phyloP scores from a whole-genome alignment of 2,113 vertebrate genomes.

The Thunnus thynnus region DNA sequence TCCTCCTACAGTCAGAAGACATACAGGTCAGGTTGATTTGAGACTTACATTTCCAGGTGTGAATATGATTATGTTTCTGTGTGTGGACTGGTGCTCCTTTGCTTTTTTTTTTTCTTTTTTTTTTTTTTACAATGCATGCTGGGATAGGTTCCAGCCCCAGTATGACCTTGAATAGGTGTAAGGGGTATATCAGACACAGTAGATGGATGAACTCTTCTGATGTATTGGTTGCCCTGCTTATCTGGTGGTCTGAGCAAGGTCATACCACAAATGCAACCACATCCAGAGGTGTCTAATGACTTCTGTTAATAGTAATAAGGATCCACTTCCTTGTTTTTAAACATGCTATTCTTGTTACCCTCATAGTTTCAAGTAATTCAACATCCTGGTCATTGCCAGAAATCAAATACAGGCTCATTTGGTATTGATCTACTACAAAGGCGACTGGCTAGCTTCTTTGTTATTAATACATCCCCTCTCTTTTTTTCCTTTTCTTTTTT shows the following conservation, averaged over 20 bases:
- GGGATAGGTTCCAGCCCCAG: background rate
- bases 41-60: slow-evolving; percentile 23
- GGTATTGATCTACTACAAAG: slow-evolving; percentile 81
- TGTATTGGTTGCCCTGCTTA: background rate
- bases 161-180: background rate
- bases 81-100: background rate
- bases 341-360: slow-evolving; percentile 32
- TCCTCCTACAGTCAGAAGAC: slow-evolving; percentile 14
- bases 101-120: background rate
- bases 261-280: slow-evolving; percentile 25
- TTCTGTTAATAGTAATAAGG: slow-evolving; percentile 51
- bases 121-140: background rate
- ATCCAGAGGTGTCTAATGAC: slow-evolving; percentile 48
- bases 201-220: background rate
- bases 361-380: slow-evolving; percentile 40
- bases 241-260: slow-evolving; percentile 16
- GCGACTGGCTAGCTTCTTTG: slow-evolving; percentile 68
- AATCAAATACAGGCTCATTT: slow-evolving; percentile 75
- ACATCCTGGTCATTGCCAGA: slow-evolving; percentile 37
- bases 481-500: slow-evolving; percentile 58
- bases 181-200: background rate
- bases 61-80: slow-evolving; percentile 31
- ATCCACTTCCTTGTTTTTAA: slow-evolving; percentile 35
- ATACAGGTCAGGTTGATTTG: slow-evolving; percentile 8
- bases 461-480: slow-evolving; percentile 76